Conservation (phyloP, 2,797 vertebrate genomes). For the Diceros bicornis region DNA sequence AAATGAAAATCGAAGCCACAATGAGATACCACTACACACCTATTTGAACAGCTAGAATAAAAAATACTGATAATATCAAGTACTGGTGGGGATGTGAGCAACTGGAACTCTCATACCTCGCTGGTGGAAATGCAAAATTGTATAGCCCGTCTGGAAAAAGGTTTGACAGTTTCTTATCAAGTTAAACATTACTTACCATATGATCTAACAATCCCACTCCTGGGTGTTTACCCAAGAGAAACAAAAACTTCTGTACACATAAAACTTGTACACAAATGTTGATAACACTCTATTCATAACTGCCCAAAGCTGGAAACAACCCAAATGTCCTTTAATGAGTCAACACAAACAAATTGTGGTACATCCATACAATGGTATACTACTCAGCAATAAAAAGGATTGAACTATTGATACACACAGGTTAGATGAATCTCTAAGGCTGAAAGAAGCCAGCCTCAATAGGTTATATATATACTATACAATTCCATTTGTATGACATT, state of each 20-base stretch:
- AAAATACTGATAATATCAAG: background rate
- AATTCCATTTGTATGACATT: background rate
- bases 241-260: background rate
- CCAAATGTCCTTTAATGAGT: background rate
- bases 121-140: background rate
- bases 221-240: background rate
- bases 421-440: background rate
- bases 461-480: background rate
- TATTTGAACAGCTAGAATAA: background rate
- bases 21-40: background rate
- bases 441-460: background rate
- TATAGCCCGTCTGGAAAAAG: background rate
- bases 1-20: constrained; percentile 9
- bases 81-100: background rate
- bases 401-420: background rate
- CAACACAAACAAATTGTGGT: background rate
- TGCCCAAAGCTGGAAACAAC: background rate
- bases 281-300: background rate
- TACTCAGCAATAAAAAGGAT: background rate
- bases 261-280: background rate
- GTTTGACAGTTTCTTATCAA: background rate
- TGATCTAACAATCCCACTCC: background rate
- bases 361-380: background rate
- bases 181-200: background rate
- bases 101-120: background rate